Evolutionary conservation across 2,888 invertebrate genomes (phyloP).

Genomic region (Parthenolecanium corni): DNA sequence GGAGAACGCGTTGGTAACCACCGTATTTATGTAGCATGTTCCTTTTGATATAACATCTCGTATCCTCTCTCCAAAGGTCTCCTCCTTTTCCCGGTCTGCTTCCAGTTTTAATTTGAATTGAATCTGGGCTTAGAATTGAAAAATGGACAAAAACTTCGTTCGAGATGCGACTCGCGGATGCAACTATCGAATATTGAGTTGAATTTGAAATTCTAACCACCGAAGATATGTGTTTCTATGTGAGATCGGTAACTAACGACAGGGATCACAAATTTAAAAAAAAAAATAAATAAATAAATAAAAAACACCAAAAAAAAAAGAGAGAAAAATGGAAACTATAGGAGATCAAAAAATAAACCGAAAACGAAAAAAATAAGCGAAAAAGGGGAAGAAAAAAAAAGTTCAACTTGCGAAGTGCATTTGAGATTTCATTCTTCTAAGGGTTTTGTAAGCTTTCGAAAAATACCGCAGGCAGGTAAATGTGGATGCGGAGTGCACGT

Average conservation of each 20-base stretch:
- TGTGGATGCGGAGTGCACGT: neutral
- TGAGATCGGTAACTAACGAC: too few species aligned
- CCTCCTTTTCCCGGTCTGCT: constrained; percentile 5
- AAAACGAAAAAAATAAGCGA: neutral
- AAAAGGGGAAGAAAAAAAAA: neutral
- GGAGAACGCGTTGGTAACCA: constrained; percentile 7
- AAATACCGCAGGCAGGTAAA: neutral
- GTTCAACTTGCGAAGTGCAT: neutral
- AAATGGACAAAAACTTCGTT: too few species aligned
- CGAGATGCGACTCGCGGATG: too few species aligned
- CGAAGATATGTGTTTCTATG: too few species aligned
- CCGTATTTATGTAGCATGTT: constrained; percentile 17
- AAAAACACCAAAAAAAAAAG: constrained; percentile 1
- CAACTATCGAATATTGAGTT: too few species aligned
- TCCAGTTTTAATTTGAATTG: constrained; percentile 7
- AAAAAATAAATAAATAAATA: neutral
- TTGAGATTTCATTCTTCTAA: neutral
- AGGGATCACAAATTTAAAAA: neutral
- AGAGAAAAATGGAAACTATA: constrained; percentile 11
- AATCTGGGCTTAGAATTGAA: too few species aligned
- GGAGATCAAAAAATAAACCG: neutral
- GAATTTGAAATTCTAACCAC: too few species aligned
- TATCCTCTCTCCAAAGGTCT: constrained; percentile 6
- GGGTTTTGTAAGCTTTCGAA: neutral
- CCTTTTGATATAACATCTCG: constrained; percentile 18